A percentile compares a stretch with the other conserved stretches of the same genome.
Conservation (phyloP, 2,113 vertebrate genomes). For the Lontra canadensis region DNA sequence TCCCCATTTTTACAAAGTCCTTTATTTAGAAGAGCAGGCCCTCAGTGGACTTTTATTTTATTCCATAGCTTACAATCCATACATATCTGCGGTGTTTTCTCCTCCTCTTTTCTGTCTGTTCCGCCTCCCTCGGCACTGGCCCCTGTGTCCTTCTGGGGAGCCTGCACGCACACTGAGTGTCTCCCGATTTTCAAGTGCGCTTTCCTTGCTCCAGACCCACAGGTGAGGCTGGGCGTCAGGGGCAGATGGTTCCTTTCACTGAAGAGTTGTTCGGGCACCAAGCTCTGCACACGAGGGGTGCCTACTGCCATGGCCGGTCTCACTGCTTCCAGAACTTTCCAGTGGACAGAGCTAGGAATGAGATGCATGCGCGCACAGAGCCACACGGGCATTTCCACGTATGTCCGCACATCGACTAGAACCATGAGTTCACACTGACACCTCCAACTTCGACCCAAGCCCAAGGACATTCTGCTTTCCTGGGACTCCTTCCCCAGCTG, state of each 20-base stretch:
- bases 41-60: not conserved
- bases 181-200: not conserved
- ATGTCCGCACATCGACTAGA: not conserved
- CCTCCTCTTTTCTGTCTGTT: not conserved
- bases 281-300: too few species aligned
- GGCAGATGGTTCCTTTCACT: not conserved
- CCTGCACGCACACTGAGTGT: not conserved
- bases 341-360: not conserved
- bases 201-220: not conserved
- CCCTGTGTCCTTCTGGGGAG: not conserved
- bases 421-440: not conserved
- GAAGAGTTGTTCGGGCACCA: not conserved
- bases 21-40: rapidly evolving
- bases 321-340: not conserved
- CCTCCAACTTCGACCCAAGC: not conserved
- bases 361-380: rapidly evolving
- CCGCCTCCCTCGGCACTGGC: not conserved
- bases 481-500: not conserved
- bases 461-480: not conserved
- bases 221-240: not conserved
- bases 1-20: not conserved
- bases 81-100: not conserved
- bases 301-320: not conserved
- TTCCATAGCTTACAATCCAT: not conserved
- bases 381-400: too few species aligned